Percentiles rank a stretch among this genome's conserved stretches.
These are phyloP conservation scores for Chaetoderma sp. DNA, from an alignment of 2,888 invertebrate species.

Conservation along the genomic window DNA sequence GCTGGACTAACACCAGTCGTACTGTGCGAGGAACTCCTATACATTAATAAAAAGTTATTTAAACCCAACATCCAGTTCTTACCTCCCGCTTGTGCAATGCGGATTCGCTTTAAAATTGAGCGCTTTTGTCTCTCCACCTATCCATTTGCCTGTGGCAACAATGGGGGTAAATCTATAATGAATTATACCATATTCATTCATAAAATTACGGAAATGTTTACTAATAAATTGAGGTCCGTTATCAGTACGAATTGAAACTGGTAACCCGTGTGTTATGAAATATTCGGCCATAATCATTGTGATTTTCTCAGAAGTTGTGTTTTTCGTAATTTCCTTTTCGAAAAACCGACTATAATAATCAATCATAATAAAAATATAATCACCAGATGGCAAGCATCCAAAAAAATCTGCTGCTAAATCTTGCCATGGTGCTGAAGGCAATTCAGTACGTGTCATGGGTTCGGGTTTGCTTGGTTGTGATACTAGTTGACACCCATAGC, in stretches of 20 bases:
- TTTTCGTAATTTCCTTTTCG: background rate
- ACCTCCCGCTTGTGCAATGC: constrained; percentile 31
- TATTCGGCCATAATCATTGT: too few species aligned
- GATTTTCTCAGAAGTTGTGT: too few species aligned
- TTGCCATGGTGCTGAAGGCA: constrained; percentile 14
- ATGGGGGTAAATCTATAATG: constrained; percentile 29
- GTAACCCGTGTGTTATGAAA: constrained; percentile 31
- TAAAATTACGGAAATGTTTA: constrained; percentile 23
- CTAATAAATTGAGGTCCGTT: constrained; percentile 37
- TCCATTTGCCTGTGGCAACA: constrained; percentile 37
- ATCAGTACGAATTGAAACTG: constrained; percentile 31
- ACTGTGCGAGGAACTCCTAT: constrained; percentile 34
- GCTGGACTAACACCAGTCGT: constrained; percentile 34
- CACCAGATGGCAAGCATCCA: background rate
- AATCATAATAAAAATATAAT: background rate
- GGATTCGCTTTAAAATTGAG: constrained; percentile 33
- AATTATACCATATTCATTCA: constrained; percentile 29
- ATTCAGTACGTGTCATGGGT: constrained; percentile 9
- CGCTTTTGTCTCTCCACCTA: constrained; percentile 39
- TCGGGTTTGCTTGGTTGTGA: constrained; percentile 5
- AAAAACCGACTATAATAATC: background rate
- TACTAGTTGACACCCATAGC: constrained; percentile 22
- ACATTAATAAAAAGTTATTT: constrained; percentile 20
- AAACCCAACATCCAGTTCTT: constrained; percentile 23
- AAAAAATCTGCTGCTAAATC: background rate